Evolutionary conservation across 2,888 invertebrate genomes (phyloP), one percentile per base, ranked within the genome.

Genomic region (Drosophila ustulata): DNA sequence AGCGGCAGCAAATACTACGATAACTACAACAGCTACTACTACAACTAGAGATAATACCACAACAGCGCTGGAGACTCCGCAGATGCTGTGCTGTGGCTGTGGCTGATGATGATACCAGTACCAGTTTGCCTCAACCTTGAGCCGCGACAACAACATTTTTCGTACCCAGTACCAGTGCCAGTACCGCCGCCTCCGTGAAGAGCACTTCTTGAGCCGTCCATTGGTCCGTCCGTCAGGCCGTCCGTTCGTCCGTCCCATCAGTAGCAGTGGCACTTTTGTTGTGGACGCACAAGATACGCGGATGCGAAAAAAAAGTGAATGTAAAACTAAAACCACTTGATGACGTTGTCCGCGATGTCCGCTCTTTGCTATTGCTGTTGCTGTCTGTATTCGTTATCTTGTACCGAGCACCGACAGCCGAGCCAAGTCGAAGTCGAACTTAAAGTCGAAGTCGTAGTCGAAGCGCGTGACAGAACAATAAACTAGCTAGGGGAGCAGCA

Each of bases 251-350:
- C 39, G 66, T 11, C 41, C 47, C 43, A 66, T 66, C 73, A 49
- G 69, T 57, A 74, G 73, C 64, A 41, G 63, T 57, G 45, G 45
- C 45, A 45, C 45, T 45, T 45, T 45, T 45, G 25, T 45, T 39
- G 68, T 39, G 68, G 62, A 72, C 67, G 32, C 67, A 61, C 32
- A 61, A 59, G 67, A 75, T 68, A 81, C 71, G 84, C 82, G 82
- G 82, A 82, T 82, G 86, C 86, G 83, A 78, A 86, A 69, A 71
- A 76, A 86, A 81, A 86, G 87, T 83, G 82, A 83, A 83, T 83
- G 82, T 83, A 79, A 79, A 72, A 67, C 53, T 41, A 55, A 69
- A 71, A 68, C 78, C 73, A 85, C 82, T 83, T 79, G 65, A 76
- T 79, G 82, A 83, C 82, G 87, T 81, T 84, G 75, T 45, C 58